phyloP scores from a whole-genome alignment of 64 coral and sea anemone species.

The Stylophora pistillata region DNA sequence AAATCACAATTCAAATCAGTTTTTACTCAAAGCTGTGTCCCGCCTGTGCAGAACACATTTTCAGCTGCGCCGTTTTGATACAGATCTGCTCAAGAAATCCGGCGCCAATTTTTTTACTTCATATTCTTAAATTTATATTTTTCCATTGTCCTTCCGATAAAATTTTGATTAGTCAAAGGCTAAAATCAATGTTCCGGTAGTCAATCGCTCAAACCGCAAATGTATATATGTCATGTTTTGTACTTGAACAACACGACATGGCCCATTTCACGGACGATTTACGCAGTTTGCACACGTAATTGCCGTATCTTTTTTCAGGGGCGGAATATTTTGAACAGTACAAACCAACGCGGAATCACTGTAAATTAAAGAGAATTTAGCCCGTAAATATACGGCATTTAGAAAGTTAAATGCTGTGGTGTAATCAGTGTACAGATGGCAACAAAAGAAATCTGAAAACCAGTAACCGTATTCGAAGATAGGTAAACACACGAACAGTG shows the following conservation, averaged over 20 bases:
- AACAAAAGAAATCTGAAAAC: too few species aligned
- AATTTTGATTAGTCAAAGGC: too few species aligned
- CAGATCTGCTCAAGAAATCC: neutral
- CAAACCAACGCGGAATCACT: neutral
- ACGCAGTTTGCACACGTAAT: neutral
- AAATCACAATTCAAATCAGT: too few species aligned
- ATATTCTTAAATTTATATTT: too few species aligned
- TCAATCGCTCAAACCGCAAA: neutral
- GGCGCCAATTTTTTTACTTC: neutral
- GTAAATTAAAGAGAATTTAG: neutral
- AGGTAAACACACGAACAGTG: too few species aligned
- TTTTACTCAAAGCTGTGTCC: neutral
- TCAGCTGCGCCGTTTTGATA: neutral
- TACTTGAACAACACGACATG: neutral
- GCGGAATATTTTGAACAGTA: neutral
- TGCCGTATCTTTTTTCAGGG: neutral
- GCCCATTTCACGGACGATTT: neutral
- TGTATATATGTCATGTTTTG: neutral
- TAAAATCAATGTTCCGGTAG: too few species aligned
- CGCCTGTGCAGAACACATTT: neutral
- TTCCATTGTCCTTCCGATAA: too few species aligned
- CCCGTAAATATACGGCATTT: too few species aligned
- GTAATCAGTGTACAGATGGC: too few species aligned
- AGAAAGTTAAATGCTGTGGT: too few species aligned
- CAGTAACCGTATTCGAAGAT: too few species aligned